phyloP scores from a whole-genome alignment of 37 sponge, comb jelly and placozoan species.

The Haliclona indistincta region DNA sequence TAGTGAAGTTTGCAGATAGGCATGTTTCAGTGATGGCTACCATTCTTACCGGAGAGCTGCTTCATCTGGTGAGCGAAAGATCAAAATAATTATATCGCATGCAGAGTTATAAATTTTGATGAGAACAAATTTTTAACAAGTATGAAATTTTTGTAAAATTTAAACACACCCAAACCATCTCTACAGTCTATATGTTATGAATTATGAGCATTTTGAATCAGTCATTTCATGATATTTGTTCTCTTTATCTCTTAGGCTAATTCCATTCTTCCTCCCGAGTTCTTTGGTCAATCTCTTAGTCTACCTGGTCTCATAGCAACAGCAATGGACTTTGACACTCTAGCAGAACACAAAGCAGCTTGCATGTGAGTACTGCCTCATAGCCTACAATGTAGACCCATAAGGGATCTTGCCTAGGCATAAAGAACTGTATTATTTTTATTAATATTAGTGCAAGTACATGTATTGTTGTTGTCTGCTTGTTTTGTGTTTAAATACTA shows the following conservation, averaged over 20 bases:
- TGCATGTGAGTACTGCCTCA: too few species aligned
- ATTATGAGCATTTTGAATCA: too few species aligned
- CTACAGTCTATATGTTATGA: too few species aligned
- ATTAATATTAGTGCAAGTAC: neutral
- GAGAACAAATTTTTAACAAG: too few species aligned
- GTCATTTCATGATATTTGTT: too few species aligned
- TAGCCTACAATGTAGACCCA: too few species aligned
- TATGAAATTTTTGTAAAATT: too few species aligned
- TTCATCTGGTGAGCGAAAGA: constrained; percentile 35
- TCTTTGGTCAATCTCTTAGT: constrained; percentile 25
- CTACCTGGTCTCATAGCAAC: constrained; percentile 57
- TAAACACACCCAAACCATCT: too few species aligned
- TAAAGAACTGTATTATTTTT: too few species aligned
- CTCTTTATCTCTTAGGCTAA: constrained; percentile 28
- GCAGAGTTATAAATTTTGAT: too few species aligned
- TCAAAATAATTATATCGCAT: too few species aligned
- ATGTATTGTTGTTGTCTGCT: neutral
- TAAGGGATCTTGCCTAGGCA: too few species aligned
- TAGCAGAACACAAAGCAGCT: constrained; percentile 24
- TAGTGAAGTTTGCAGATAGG: constrained; percentile 13
- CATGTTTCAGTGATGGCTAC: constrained; percentile 62
- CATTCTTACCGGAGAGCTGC: constrained; percentile 64
- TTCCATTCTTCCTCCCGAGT: constrained; percentile 51
- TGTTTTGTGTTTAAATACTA: neutral
- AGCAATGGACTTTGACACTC: constrained; percentile 48